Evolutionary conservation across 2,888 invertebrate species (phyloP), one percentile per base, ranked within the genome.

Genomic region (Papilio demoleus): DNA sequence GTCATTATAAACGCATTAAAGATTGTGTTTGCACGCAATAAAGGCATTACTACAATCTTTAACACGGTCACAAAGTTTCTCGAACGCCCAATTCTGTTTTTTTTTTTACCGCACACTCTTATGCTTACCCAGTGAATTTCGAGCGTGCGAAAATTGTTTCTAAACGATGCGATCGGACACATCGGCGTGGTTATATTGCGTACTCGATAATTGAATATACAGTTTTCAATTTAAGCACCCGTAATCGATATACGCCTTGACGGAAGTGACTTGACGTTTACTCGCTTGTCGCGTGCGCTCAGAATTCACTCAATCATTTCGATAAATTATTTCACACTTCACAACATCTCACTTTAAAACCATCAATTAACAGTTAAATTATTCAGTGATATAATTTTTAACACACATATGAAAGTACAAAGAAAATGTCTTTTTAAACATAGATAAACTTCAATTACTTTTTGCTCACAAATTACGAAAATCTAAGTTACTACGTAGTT

Each of bases 11-110:
- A 80, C 78, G 80, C 90, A 90, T 92, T 90, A 91, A 88, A 86
- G 85, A 84, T 83, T 84, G 84, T 79, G 80, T 77, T 78, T 80
- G 85, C 92, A 92, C 91, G 92, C 90, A 81, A 92, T 88, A 82
- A 76, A 80, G 77, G 81, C 90, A 92, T 92, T 92, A 91, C 86
- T 77, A 79, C 76, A 81, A 81, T 79, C 81, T 81, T 82, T 90
- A 91, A 91, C 91, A 90, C 92, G 92, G 92, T 92, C 89, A 91
- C 88, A 84, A 85, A 81, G 79, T 87, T 89, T 88, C 83, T 86
- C 79, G 79, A 79, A 82, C 84, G 85, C 85, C 90, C 86, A 90
- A 90, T 89, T 89, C 88, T 75, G 77, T 84, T 85, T 34, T 86
- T 85, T 84, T n/a, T 67, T 86, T 85, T 84, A 86, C 85, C 82